Base-by-base conservation (phyloP, 1,140 invertebrate genomes). In the Tetramorium alpestre region DNA sequence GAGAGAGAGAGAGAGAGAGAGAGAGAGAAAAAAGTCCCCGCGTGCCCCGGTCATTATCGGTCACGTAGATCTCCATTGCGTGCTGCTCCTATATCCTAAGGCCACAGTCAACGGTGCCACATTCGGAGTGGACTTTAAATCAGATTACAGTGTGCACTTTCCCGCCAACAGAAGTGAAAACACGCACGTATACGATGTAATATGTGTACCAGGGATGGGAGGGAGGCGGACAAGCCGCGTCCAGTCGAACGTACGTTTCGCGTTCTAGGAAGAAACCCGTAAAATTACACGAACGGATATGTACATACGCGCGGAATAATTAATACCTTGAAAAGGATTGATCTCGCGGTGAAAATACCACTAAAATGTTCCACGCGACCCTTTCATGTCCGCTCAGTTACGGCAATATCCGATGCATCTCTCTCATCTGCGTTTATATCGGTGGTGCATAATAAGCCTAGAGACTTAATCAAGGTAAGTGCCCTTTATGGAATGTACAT, bases 391-490 rank as follows among this genome's bases (percentile, higher is more conserved):
- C 70, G 70, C 76, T 54, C 44, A 41, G 69, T 67, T 85, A 60
- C 25, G 18, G 80, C 56, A 75, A 88, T 89, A 89, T 89, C 78
- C 85, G 58, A 89, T 56, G 78, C 85, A 56, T 82, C 85, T 44
- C 77, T 47, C 18, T 22, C 54, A 80, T 49, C 54, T 33, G 51
- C 54, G 60, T 89, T 64, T 87, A 90, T 89, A 82, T 25, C 38
- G 18, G 56, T 47, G 72, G 67, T 47, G 73, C 80, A 65, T 87
- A 81, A 33, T 47, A 76, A 89, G 89, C 89, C 67, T 80, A 85
- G 65, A 78, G 69, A 81, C 80, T 90, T 90, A 90, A 90, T 88
- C 77, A 85, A 75, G 81, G 70, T 90, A 90, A 90, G 89, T 90
- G 86, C 60, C 44, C 56, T 51, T 76, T 84, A 84, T 75, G 69